Evolutionary conservation across 2,797 vertebrate species (phyloP).

Genomic region (Sandelia bainsii): DNA sequence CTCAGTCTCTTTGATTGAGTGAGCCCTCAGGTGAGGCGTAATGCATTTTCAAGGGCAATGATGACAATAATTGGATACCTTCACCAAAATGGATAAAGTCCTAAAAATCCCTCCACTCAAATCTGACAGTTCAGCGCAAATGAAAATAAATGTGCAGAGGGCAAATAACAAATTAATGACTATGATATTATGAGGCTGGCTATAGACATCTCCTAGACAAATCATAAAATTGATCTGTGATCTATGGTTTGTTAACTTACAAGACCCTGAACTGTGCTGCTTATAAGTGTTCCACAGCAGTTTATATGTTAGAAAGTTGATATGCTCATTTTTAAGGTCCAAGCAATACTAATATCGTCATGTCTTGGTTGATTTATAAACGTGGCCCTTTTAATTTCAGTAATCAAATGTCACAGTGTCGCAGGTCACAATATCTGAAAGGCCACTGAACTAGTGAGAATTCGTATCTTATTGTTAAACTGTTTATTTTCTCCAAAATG

Average conservation of each 20-base stretch:
- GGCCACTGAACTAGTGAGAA: neutral
- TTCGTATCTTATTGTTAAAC: neutral
- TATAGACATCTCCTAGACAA: constrained; percentile 55
- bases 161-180: constrained; percentile 70
- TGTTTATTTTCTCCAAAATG: neutral
- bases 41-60: constrained; percentile 84
- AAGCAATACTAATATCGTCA: neutral
- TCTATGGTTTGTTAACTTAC: constrained; percentile 38
- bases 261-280: constrained; percentile 20
- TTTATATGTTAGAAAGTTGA: constrained; percentile 1
- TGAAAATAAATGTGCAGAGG: constrained; percentile 69
- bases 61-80: constrained; percentile 82
- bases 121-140: constrained; percentile 75
- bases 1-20: constrained; percentile 81
- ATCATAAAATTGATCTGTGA: constrained; percentile 52
- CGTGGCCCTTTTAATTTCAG: neutral
- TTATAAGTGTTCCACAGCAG: neutral
- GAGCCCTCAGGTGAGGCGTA: constrained; percentile 80
- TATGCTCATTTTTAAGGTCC: neutral
- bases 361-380: neutral
- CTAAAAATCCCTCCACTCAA: constrained; percentile 74
- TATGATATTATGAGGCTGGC: constrained; percentile 64
- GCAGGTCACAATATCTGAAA: neutral
- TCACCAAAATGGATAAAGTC: constrained; percentile 72
- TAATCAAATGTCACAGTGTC: neutral